phyloP scores from a whole-genome alignment of 2,113 vertebrate genomes.

The Nansenia antarctica region DNA sequence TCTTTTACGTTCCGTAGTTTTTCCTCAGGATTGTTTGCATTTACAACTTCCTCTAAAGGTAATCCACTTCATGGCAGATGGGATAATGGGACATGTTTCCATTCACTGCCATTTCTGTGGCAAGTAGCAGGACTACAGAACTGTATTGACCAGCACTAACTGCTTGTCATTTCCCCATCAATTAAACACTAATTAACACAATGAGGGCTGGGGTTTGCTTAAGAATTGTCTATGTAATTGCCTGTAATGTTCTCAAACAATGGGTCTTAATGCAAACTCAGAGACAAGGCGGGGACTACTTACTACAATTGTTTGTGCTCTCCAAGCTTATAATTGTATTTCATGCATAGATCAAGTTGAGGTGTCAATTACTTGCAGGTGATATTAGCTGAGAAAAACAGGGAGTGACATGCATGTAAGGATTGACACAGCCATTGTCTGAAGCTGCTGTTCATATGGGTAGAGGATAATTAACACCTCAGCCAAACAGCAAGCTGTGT shows the following conservation, averaged over 20 bases:
- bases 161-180: constrained; percentile 68
- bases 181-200: constrained; percentile 78
- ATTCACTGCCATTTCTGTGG: constrained; percentile 42
- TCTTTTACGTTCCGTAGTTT: constrained; percentile 6
- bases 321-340: constrained; percentile 64
- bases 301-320: constrained; percentile 58
- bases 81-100: constrained; percentile 49
- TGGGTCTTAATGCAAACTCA: constrained; percentile 64
- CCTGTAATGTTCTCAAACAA: constrained; percentile 72
- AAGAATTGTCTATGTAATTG: constrained; percentile 77
- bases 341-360: constrained; percentile 68
- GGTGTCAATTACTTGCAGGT: constrained; percentile 74
- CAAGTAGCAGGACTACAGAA: constrained; percentile 27
- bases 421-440: constrained; percentile 68
- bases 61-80: constrained; percentile 45
- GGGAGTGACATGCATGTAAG: constrained; percentile 56
- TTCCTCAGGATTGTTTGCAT: constrained; percentile 37
- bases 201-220: constrained; percentile 71
- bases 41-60: constrained; percentile 53
- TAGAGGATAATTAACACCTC: constrained; percentile 77
- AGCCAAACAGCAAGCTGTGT: constrained; percentile 75
- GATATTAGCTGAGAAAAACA: constrained; percentile 59
- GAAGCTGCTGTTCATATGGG: constrained; percentile 68
- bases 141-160: constrained; percentile 44
- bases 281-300: constrained; percentile 54